Evolutionary conservation across 2,888 invertebrate genomes (phyloP), one percentile per base, ranked within the genome.

Genomic region (Eupithecia subfuscata): DNA sequence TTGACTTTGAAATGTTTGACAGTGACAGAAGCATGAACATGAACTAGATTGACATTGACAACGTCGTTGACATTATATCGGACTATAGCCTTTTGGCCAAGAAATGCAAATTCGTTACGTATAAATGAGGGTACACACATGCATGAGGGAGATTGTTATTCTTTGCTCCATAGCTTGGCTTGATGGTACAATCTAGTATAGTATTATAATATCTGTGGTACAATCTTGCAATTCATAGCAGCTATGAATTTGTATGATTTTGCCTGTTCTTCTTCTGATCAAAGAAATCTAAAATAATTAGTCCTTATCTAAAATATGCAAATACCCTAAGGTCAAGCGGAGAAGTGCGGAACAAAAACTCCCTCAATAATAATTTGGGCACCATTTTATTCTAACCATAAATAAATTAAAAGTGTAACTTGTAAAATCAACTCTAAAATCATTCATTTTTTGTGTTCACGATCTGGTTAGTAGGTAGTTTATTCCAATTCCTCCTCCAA

Each of bases 401-500:
- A 40, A 25, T 12, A 25, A 43, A 40, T 25, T 40, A 76, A 81
- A 82, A 83, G 80, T 84, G 83, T 87, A 86, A 87, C 85, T 87
- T 87, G 84, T 85, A 84, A 84, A 83, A 67, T 69, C 18, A 40
- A 73, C 69, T 69, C 74, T 77, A 69, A 81, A 12, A 79, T 73
- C 45, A 22, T 60, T 81, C 34, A 69, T 74, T 30, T 34, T 71
- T 45, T n/a, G 11, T 34, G 45, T 63, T 69, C 22, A 56, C 60
- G 30, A 60, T 37, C 18, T 18, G 6, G 7, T 1, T 22, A 34
- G 8, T 5, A 12, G 34, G 8, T 5, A 12, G 25, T 82, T 83
- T 86, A 83, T 22, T 84, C 84, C n/a, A 88, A 74, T 82, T 92
- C 92, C 79, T 92, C 89, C 79, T 92, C 91, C 68, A 90, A 83